phyloP scores from a whole-genome alignment of 2,113 vertebrate genomes.

The human region GRCh38 chr3:13226001-13226500 shows the following conservation, averaged over 20 bases:
- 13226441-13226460: neutral
- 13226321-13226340: neutral
- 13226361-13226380: neutral
- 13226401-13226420: neutral
- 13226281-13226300: neutral
- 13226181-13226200: neutral
- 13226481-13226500: too few species aligned
- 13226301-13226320: neutral
- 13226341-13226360: neutral
- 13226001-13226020: too few species aligned
- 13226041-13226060: too few species aligned
- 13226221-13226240: neutral
- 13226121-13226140: too few species aligned
- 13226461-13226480: neutral
- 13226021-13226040: too few species aligned
- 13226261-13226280: neutral
- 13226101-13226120: too few species aligned
- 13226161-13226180: too few species aligned
- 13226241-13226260: neutral
- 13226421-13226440: neutral
- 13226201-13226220: neutral
- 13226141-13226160: too few species aligned
- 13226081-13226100: too few species aligned
- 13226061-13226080: too few species aligned
- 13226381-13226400: neutral